Conservation (phyloP, 2,113 vertebrate species). For the Nettapus auritus region DNA sequence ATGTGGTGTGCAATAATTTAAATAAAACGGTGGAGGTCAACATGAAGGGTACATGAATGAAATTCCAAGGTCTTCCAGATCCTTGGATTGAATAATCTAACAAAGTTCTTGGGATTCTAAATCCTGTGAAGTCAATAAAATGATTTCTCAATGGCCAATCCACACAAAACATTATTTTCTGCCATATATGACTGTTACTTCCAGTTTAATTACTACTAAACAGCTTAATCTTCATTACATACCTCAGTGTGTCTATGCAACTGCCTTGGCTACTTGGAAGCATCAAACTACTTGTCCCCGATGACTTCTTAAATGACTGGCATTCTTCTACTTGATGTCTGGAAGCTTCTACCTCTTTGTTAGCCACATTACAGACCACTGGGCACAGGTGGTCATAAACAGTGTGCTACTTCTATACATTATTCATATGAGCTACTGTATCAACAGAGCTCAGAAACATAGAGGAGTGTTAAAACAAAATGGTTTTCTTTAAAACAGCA, state of each 20-base stretch:
- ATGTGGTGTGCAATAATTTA: not conserved
- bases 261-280: conserved; percentile 12
- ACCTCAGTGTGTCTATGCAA: conserved; percentile 2
- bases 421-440: not conserved
- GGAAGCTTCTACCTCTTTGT: conserved; percentile 3
- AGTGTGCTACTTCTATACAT: not conserved
- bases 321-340: not conserved
- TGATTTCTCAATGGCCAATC: not conserved
- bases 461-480: not conserved
- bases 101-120: not conserved
- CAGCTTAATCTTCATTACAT: not conserved
- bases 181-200: not conserved
- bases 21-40: not conserved
- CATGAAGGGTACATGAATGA: not conserved
- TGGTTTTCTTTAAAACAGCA: not conserved
- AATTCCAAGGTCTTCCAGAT: not conserved
- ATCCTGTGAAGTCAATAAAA: not conserved
- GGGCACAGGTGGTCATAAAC: not conserved
- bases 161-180: not conserved
- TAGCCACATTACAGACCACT: not conserved
- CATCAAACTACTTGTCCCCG: conserved; percentile 5
- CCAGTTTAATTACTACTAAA: conserved; percentile 33
- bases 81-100: not conserved
- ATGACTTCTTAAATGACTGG: conserved; percentile 30
- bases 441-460: conserved; percentile 3